These are phyloP conservation scores for Chaenocephalus aceratus DNA, from an alignment of 2,113 vertebrate genomes.

Conservation along the genomic window DNA sequence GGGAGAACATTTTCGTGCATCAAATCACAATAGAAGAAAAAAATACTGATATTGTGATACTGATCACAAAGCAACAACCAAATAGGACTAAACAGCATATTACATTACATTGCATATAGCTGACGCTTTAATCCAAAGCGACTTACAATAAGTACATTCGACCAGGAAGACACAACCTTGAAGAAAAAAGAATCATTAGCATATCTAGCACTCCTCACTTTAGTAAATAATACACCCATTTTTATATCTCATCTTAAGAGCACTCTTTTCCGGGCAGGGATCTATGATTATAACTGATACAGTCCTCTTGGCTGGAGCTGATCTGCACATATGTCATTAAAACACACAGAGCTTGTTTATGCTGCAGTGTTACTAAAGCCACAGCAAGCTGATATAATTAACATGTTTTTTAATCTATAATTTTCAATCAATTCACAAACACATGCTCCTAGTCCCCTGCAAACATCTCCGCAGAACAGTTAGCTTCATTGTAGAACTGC, in stretches of 20 bases:
- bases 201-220: not conserved
- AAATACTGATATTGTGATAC: not conserved
- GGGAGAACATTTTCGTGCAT: not conserved
- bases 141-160: too few relatives aligned
- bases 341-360: not conserved
- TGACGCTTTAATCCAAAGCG: too few relatives aligned
- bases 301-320: not conserved
- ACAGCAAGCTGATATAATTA: not conserved
- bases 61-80: not conserved
- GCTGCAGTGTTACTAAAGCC: not conserved
- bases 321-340: not conserved
- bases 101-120: too few relatives aligned
- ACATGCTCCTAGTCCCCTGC: not conserved
- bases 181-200: not conserved
- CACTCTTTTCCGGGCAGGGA: not conserved
- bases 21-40: not conserved
- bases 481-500: too few relatives aligned
- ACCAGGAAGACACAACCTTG: too few relatives aligned
- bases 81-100: not conserved
- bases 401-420: not conserved
- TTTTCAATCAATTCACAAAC: not conserved
- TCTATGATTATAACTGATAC: not conserved
- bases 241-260: not conserved
- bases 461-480: not conserved
- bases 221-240: not conserved